phyloP scores from a whole-genome alignment of 2,113 vertebrate species.

The Paradoxurus hermaphroditus region DNA sequence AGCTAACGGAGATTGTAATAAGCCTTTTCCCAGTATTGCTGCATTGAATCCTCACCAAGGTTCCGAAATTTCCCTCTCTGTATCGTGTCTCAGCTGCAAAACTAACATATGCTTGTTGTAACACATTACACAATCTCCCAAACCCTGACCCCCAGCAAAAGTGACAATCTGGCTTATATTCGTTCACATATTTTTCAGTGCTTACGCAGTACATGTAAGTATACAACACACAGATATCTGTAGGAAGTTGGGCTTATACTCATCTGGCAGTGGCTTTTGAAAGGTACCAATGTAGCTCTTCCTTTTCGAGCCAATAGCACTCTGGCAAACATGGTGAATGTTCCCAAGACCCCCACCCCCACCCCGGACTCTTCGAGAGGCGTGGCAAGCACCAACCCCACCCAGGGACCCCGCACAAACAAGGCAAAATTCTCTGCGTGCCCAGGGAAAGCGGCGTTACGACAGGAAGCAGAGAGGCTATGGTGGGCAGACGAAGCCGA shows the following conservation, averaged over 20 bases:
- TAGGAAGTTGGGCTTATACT: neutral
- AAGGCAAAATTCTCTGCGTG: neutral
- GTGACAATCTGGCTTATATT: neutral
- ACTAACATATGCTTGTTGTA: neutral
- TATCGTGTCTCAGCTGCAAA: neutral
- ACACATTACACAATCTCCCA: neutral
- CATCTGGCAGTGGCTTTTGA: neutral
- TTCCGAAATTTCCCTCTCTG: neutral
- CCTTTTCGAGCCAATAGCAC: neutral
- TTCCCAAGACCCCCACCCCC: neutral
- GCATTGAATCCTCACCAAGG: neutral
- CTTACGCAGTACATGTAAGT: neutral
- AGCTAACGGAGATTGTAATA: neutral
- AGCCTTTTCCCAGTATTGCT: constrained; percentile 7
- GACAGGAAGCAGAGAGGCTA: neutral
- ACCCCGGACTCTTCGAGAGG: neutral
- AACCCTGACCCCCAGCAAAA: neutral
- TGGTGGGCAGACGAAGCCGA: neutral
- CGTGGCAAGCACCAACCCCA: neutral
- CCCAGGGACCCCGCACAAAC: neutral
- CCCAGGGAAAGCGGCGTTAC: neutral
- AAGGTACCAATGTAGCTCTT: neutral
- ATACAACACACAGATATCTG: neutral
- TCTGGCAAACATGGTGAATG: neutral
- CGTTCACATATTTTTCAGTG: neutral